phyloP scores from a whole-genome alignment of 2,888 invertebrate species.

The Stratiomys singularior region DNA sequence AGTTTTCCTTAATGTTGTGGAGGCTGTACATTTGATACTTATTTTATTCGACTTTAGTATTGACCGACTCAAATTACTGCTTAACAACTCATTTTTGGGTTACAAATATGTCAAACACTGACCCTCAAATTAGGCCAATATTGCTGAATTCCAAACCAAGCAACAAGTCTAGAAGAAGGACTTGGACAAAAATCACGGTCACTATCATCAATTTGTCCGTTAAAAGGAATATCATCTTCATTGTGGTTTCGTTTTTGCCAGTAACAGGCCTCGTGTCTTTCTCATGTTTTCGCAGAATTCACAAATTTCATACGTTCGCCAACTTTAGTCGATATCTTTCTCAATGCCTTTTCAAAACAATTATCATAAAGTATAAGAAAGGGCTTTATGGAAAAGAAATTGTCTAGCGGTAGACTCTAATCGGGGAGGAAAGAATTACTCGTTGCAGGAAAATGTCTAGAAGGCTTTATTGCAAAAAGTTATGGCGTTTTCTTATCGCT shows the following conservation, averaged over 20 bases:
- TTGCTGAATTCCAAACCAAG: no score
- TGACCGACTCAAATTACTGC: no score
- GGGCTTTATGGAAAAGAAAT: not conserved
- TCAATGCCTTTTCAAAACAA: not conserved
- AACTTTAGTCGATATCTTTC: not conserved
- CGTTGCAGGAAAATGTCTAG: conserved; percentile 16
- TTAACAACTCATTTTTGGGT: no score
- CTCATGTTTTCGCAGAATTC: not conserved
- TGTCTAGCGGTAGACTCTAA: not conserved
- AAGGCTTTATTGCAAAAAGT: conserved; percentile 37
- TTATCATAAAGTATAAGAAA: conserved; percentile 3
- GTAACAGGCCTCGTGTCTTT: not conserved
- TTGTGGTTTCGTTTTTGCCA: not conserved
- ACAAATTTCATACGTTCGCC: not conserved
- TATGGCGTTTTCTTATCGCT: conserved; percentile 31
- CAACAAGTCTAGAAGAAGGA: no score
- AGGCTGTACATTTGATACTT: no score
- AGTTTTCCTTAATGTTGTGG: no score
- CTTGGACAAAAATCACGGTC: not conserved
- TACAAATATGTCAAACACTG: no score
- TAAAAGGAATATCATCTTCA: not conserved
- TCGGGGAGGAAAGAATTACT: not conserved
- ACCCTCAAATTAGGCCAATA: not conserved
- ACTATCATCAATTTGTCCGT: conserved; percentile 5
- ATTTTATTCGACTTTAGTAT: no score